Percentiles rank a stretch among this genome's conserved stretches.
phyloP scores from a whole-genome alignment of 2,797 vertebrate genomes.

The Hydrolagus colliei region DNA sequence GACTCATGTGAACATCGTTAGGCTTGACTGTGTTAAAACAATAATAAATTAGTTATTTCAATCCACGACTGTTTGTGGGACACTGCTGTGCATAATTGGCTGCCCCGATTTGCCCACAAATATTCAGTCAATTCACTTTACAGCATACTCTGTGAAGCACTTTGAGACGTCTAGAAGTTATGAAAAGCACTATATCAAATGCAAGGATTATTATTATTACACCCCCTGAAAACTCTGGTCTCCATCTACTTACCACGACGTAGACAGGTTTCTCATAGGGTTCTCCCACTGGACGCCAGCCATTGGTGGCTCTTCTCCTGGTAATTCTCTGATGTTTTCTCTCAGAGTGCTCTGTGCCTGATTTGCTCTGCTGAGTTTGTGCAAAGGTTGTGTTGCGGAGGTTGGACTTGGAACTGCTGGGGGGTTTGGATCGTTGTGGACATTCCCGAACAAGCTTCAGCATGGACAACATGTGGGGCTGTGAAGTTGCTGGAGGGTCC shows the following conservation, averaged over 20 bases:
- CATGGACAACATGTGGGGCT: constrained; percentile 60
- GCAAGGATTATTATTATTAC: too few relatives aligned
- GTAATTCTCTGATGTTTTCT: constrained; percentile 77
- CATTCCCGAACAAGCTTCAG: constrained; percentile 79
- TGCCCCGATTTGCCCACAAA: too few relatives aligned
- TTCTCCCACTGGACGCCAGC: constrained; percentile 83
- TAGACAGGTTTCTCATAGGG: constrained; percentile 91
- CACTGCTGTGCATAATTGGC: too few relatives aligned
- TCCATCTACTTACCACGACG: constrained; percentile 72
- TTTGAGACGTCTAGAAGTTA: too few relatives aligned
- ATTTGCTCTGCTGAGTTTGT: constrained; percentile 52
- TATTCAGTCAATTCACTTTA: too few relatives aligned
- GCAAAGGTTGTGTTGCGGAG: constrained; percentile 56
- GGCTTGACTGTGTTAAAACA: too few relatives aligned
- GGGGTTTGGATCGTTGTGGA: constrained; percentile 86
- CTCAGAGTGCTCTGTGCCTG: constrained; percentile 53
- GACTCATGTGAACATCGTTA: too few relatives aligned
- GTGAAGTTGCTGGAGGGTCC: constrained; percentile 56
- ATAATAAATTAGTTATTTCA: too few relatives aligned
- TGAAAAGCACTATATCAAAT: too few relatives aligned
- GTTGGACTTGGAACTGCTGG: constrained; percentile 81
- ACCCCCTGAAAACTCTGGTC: background rate
- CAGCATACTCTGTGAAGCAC: too few relatives aligned
- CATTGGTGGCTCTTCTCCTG: constrained; percentile 80
- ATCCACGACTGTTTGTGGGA: too few relatives aligned